Evolutionary conservation across 2,113 vertebrate species (phyloP).

Genomic region (Galeopterus variegatus): DNA sequence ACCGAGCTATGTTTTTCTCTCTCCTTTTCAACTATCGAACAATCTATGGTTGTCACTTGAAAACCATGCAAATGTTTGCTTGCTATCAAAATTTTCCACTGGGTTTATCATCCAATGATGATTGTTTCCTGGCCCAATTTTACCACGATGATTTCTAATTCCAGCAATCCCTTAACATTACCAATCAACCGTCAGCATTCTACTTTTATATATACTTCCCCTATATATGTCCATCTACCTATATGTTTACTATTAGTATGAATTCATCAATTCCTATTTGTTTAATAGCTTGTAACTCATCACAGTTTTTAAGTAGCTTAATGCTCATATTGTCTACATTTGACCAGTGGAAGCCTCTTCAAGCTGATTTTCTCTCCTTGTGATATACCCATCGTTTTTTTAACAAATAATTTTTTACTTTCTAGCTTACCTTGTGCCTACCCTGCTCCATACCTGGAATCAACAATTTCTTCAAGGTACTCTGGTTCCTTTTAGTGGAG

Average conservation of each 20-base stretch:
- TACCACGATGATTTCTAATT: background rate
- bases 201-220: background rate
- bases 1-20: background rate
- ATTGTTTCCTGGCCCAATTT: background rate
- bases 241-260: background rate
- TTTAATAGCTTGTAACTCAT: background rate
- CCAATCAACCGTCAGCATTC: background rate
- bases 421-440: background rate
- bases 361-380: background rate
- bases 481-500: background rate
- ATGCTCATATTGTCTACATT: background rate
- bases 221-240: background rate
- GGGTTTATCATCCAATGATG: background rate
- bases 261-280: background rate
- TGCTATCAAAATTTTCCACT: background rate
- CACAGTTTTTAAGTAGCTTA: background rate
- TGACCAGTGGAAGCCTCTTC: background rate
- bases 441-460: background rate
- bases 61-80: background rate
- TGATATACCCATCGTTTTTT: background rate
- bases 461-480: background rate
- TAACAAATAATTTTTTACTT: background rate
- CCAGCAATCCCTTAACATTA: background rate
- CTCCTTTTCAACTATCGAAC: background rate
- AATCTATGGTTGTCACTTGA: background rate